Base-by-base conservation (phyloP, 2,888 invertebrate genomes). In the Carterocephalus palaemon region DNA sequence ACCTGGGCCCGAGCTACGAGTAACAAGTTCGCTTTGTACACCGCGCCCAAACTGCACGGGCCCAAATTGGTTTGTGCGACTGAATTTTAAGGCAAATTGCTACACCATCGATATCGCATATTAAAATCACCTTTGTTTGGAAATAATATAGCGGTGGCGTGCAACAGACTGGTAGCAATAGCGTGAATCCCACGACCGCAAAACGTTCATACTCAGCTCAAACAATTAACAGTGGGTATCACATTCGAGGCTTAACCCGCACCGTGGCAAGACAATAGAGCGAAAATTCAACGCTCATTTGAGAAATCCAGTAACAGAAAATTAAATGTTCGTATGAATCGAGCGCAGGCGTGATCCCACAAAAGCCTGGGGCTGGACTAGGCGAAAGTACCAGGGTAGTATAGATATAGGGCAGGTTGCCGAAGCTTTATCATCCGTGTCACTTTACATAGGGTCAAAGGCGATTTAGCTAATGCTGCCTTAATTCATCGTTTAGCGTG, bases 271-370 rank as follows among this genome's bases (percentile, higher is more conserved):
- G 72, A 83, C 82, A 84, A 81, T 79, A 70, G 76, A 72, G 68
- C 68, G 72, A 71, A 72, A 78, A 76, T 76, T 77, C 73, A 46
- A 59, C 71, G 70, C 68, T 68, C 62, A 70, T 80, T 80, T 70
- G 71, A 69, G 76, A 75, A 75, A 74, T 76, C 77, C 75, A 73
- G 75, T 74, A 72, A 75, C 77, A 70, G 75, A 78, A 80, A 79
- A 83, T 83, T 83, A 73, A 83, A 82, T 82, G 80, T 84, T 83
- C 81, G 79, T 82, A 81, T 75, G 77, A 78, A 78, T 82, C 75
- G 67, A 55, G 67, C 64, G 72, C 64, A 60, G 62, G 67, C 64
- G 68, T 72, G 74, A 81, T 80, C 78, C 75, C 64, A 73, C 70
- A 70, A 77, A 78, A 81, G 79, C 76, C 72, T 75, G 66, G 68